Conservation (phyloP, 2,888 invertebrate genomes). For the Metacarcinus magister region DNA sequence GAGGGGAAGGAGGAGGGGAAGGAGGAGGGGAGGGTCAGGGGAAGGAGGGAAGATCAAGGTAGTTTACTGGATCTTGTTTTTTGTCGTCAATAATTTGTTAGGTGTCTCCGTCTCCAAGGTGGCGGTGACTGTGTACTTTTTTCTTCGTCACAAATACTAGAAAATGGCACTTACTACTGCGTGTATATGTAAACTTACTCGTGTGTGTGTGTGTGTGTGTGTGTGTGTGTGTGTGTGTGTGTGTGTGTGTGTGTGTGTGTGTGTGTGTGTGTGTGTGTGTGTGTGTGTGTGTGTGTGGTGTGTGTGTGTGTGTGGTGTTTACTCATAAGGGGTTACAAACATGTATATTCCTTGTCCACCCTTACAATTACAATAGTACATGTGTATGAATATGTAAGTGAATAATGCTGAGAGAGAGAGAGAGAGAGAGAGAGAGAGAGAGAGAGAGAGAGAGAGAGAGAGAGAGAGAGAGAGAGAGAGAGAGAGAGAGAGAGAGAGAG, state of each 20-base stretch:
- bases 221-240: too few relatives aligned
- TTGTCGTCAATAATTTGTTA: background rate
- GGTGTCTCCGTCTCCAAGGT: background rate
- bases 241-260: background rate
- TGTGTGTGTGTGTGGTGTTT: constrained; percentile 3
- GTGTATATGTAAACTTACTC: too few relatives aligned
- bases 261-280: background rate
- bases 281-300: constrained; percentile 13
- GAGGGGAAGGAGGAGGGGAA: too few relatives aligned
- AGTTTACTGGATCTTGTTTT: background rate
- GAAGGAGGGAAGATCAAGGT: background rate
- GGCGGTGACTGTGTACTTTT: background rate
- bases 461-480: constrained; percentile 38
- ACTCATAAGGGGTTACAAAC: too few relatives aligned
- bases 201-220: too few relatives aligned
- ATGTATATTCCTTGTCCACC: background rate
- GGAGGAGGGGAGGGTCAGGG: background rate
- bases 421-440: too few relatives aligned
- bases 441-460: constrained; percentile 10
- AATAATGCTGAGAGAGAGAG: too few relatives aligned
- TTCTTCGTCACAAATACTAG: background rate
- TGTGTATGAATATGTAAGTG: background rate
- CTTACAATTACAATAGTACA: background rate
- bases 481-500: constrained; percentile 48
- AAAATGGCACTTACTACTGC: too few relatives aligned